phyloP scores from a whole-genome alignment of 1,140 invertebrate genomes.

The Pseudomyrmex concolor region DNA sequence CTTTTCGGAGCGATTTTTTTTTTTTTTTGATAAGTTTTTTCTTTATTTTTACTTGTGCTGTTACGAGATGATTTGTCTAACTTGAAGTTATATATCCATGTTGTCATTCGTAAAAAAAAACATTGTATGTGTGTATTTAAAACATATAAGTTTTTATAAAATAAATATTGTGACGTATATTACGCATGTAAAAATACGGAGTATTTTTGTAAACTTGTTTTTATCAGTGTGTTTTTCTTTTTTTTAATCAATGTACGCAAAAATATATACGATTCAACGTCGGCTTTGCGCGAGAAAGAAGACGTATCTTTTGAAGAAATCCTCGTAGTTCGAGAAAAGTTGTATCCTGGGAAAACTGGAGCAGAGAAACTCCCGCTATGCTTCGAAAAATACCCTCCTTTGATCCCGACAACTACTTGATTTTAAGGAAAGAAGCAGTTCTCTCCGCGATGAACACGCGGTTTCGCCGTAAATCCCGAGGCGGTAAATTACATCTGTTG shows the following conservation, averaged over 20 bases:
- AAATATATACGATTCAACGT: no score
- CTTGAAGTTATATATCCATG: no score
- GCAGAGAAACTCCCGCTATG: background rate
- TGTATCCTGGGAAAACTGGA: background rate
- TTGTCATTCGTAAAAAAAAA: no score
- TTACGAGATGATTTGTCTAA: background rate
- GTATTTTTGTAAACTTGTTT: no score
- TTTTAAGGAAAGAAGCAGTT: background rate
- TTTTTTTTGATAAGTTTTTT: no score
- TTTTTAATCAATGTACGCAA: no score
- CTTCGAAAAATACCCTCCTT: slow-evolving; percentile 17
- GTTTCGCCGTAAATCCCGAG: background rate
- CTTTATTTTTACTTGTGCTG: slow-evolving; percentile 7
- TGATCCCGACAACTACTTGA: background rate
- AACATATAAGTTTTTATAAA: no score
- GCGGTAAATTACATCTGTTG: slow-evolving; percentile 3
- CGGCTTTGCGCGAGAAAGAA: no score
- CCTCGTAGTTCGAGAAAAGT: background rate
- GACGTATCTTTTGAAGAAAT: background rate
- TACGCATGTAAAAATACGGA: background rate
- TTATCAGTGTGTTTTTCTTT: no score
- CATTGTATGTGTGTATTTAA: no score
- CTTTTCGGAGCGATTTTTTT: background rate
- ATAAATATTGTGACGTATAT: background rate
- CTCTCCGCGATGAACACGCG: background rate